Evolutionary conservation across 2,113 vertebrate genomes (phyloP).

Genomic region (Pelecanus crispus): DNA sequence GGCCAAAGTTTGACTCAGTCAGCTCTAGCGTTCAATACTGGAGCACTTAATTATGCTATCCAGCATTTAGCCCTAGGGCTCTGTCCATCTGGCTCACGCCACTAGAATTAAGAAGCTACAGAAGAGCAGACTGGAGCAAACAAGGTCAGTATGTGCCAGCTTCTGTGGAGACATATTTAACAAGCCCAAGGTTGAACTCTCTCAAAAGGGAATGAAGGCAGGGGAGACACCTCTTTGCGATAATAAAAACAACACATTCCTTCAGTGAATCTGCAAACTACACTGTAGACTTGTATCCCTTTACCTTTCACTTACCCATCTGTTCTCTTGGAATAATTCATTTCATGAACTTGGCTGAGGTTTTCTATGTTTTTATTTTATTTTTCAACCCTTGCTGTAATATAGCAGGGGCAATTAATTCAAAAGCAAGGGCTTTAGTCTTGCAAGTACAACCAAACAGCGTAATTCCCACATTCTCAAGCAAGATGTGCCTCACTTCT

Average conservation of each 20-base stretch:
- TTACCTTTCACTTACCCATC: not conserved
- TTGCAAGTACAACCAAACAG: not conserved
- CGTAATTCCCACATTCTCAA: not conserved
- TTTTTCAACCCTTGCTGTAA: not conserved
- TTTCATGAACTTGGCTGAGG: not conserved
- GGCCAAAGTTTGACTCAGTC: not conserved
- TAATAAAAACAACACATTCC: not conserved
- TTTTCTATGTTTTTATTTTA: not conserved
- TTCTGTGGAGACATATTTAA: not conserved
- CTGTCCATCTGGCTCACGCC: slow-evolving; percentile 10
- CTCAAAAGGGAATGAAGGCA: not conserved
- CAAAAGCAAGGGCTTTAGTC: not conserved
- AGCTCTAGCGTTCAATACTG: not conserved
- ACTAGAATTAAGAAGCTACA: slow-evolving; percentile 10
- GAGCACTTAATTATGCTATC: slow-evolving; percentile 4
- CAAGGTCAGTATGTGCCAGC: not conserved
- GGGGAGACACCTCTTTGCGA: not conserved
- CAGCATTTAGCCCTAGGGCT: slow-evolving; percentile 12
- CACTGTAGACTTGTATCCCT: not conserved
- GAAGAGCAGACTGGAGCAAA: slow-evolving; percentile 29
- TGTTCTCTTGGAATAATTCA: not conserved
- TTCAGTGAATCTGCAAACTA: not conserved
- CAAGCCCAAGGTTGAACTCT: not conserved
- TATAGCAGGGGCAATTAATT: not conserved
- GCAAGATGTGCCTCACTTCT: not conserved